A percentile compares a stretch with the other conserved stretches of the same genome.
Evolutionary conservation across 2,113 vertebrate genomes (phyloP).

Genomic region (Gobiocypris rarus): DNA sequence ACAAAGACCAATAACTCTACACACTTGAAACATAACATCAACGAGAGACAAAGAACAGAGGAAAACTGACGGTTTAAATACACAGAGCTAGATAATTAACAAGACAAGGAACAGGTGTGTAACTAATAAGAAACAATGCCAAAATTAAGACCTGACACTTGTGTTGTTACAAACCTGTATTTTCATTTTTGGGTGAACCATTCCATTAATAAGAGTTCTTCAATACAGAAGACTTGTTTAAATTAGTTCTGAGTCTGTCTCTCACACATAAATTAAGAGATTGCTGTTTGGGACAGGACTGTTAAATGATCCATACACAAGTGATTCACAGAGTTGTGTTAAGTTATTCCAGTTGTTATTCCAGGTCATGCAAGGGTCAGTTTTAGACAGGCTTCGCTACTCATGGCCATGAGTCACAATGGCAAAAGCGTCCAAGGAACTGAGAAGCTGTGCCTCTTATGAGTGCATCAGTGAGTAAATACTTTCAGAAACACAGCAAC

Average conservation of each 20-base stretch:
- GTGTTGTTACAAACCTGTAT: neutral
- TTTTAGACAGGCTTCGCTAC: constrained; percentile 37
- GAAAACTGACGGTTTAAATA: too few relatives aligned
- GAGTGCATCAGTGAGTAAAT: neutral
- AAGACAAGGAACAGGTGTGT: too few relatives aligned
- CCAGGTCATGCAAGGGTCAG: constrained; percentile 37
- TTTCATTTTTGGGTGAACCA: neutral
- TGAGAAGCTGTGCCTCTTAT: neutral
- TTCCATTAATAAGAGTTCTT: constrained; percentile 9
- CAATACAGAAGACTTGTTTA: neutral
- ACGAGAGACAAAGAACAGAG: too few relatives aligned
- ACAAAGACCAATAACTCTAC: too few relatives aligned
- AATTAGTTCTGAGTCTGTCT: constrained; percentile 12
- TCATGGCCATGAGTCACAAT: constrained; percentile 35
- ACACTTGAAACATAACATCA: too few relatives aligned
- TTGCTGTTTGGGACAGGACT: constrained; percentile 40
- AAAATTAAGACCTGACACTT: neutral
- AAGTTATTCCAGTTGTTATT: constrained; percentile 49
- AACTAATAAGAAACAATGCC: too few relatives aligned
- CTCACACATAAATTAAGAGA: constrained; percentile 5
- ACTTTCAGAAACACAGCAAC: neutral
- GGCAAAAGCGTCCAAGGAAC: neutral
- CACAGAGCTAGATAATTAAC: too few relatives aligned
- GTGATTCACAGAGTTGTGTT: constrained; percentile 32
- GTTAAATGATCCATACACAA: constrained; percentile 49